A percentile compares a stretch with the other conserved stretches of the same genome.
Conservation (phyloP, 2,113 vertebrate genomes). For the Scalopus aquaticus region DNA sequence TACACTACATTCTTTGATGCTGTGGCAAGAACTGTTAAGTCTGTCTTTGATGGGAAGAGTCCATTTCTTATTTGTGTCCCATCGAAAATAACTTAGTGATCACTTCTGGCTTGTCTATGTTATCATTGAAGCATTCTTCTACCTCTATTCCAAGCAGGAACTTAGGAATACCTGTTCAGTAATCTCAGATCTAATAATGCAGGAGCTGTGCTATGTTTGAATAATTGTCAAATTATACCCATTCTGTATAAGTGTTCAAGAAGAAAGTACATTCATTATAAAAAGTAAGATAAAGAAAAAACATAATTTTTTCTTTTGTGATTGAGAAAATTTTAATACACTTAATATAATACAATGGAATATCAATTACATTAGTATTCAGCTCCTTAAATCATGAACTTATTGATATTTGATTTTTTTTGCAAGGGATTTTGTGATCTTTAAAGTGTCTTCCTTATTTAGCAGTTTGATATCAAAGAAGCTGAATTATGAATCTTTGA, state of each 20-base stretch:
- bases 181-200: not conserved
- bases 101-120: not conserved
- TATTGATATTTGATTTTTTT: not conserved
- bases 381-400: not conserved
- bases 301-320: not conserved
- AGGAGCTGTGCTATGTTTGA: not conserved
- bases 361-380: not conserved
- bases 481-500: not conserved
- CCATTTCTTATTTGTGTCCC: not conserved
- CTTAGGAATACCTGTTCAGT: not conserved
- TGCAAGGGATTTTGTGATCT: not conserved
- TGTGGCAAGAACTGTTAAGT: not conserved
- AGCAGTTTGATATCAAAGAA: not conserved
- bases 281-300: not conserved
- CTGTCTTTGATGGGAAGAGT: not conserved
- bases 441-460: not conserved
- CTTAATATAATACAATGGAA: not conserved
- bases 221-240: not conserved
- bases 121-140: not conserved
- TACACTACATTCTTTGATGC: not conserved
- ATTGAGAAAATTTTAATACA: not conserved
- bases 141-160: not conserved
- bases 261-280: not conserved
- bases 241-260: not conserved
- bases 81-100: not conserved